A percentile compares a stretch with the other conserved stretches of the same genome.
Evolutionary conservation across 2,797 vertebrate species (phyloP).

Genomic region (Vipera latastei): DNA sequence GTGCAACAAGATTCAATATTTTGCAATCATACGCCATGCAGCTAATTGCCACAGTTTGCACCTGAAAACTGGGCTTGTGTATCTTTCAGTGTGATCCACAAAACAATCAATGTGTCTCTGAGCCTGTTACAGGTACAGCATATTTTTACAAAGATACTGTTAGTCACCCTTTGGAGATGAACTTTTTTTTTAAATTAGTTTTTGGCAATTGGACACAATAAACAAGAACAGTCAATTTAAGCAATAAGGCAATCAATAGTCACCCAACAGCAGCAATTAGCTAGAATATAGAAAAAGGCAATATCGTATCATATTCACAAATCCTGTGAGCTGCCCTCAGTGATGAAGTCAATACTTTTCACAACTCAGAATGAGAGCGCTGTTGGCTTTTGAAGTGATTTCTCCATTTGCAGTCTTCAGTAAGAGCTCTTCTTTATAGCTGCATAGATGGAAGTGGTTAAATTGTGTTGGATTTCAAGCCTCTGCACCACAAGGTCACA

Average conservation of each 20-base stretch:
- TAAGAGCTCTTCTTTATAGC: conserved; percentile 66
- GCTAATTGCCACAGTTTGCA: background rate
- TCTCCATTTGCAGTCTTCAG: conserved; percentile 53
- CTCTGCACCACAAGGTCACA: conserved; percentile 64
- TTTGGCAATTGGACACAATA: background rate
- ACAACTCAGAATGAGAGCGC: conserved; percentile 25
- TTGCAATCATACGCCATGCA: background rate
- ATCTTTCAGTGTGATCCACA: background rate
- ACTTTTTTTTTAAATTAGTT: background rate
- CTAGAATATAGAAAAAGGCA: background rate
- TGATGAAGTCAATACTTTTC: conserved; percentile 27
- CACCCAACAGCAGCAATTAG: background rate
- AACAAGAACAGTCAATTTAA: background rate
- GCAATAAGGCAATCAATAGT: background rate
- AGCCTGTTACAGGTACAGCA: background rate
- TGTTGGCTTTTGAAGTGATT: conserved; percentile 50
- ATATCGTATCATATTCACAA: conserved; percentile 14
- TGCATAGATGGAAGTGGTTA: conserved; percentile 64
- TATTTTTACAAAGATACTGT: background rate
- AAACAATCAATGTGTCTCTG: background rate
- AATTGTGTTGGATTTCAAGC: conserved; percentile 61
- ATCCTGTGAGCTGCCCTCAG: conserved; percentile 7
- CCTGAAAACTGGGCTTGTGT: background rate
- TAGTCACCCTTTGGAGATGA: background rate
- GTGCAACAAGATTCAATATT: background rate